These are phyloP conservation scores for Platysternon megacephalum DNA, from an alignment of 2,113 vertebrate genomes.

Conservation along the genomic window DNA sequence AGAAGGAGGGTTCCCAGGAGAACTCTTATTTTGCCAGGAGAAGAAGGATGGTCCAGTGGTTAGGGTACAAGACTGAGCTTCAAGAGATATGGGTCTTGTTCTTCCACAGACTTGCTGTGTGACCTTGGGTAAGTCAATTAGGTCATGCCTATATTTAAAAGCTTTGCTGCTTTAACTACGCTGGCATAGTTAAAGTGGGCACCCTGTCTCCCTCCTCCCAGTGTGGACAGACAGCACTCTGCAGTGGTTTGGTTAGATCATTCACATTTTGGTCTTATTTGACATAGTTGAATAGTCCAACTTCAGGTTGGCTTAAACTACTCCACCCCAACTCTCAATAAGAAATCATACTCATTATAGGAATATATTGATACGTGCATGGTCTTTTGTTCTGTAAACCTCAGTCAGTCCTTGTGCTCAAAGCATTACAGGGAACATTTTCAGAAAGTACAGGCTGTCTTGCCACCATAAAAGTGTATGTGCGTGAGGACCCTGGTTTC, in stretches of 20 bases:
- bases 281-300: background rate
- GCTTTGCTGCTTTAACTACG: background rate
- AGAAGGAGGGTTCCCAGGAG: background rate
- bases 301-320: background rate
- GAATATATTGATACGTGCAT: background rate
- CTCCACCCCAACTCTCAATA: background rate
- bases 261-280: background rate
- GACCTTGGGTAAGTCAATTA: background rate
- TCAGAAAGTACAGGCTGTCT: background rate
- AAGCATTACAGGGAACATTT: background rate
- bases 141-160: background rate
- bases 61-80: background rate
- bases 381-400: background rate
- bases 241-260: background rate
- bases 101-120: background rate
- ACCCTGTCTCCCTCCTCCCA: background rate
- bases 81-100: background rate
- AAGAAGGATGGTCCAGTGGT: background rate
- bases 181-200: background rate
- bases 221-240: background rate
- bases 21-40: background rate
- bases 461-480: background rate
- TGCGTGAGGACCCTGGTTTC: background rate
- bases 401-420: background rate
- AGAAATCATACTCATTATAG: background rate